Base-by-base conservation (phyloP, 2,888 invertebrate species). In the Cepaea hortensis region DNA sequence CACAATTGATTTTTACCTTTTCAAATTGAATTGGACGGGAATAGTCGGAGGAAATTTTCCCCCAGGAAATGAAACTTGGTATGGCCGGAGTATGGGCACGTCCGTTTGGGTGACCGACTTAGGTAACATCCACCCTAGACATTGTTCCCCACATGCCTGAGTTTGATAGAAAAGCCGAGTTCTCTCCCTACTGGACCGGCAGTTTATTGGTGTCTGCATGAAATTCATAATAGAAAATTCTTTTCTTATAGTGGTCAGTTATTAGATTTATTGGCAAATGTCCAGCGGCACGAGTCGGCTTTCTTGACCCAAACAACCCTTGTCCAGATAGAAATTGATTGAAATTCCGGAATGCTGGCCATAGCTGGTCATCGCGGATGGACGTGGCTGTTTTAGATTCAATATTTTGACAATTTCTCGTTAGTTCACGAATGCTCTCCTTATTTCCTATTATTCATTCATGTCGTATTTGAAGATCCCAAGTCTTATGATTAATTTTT, bases 181-280 rank as follows among this genome's bases (percentile, higher is more conserved):
- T 20, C 85, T 1, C 5, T 48, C 15, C 55, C 70, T 55, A 3
- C 55, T 68, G n/a, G 46, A 46, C 35, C 68, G 11, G 55, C 20
- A 20, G 46, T 82, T 76, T 82, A 68, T 83, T 86, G 77, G 61
- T 46, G 86, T 70, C 86, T 83, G 86, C 86, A 86, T 86, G 86
- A 86, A 86, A 86, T 86, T 86, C 83, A 86, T 86, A 86, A 86
- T 86, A 82, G 86, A 83, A 83, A 86, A 86, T 86, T 86, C 81
- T 83, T 70, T 82, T 77, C 86, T 75, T 83, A 77, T 82, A 82
- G 77, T n/a, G 86, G 86, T 68, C 83, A 86, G 86, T 86, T 86
- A 83, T 86, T 86, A 86, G 86, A 86, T 86, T 86, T 86, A 86
- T 86, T 86, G 86, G 83, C 82, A 83, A 86, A 86, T 86, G 86